These are phyloP conservation scores for Frankliniella intonsa DNA, from an alignment of 2,888 invertebrate genomes.

Conservation along the genomic window DNA sequence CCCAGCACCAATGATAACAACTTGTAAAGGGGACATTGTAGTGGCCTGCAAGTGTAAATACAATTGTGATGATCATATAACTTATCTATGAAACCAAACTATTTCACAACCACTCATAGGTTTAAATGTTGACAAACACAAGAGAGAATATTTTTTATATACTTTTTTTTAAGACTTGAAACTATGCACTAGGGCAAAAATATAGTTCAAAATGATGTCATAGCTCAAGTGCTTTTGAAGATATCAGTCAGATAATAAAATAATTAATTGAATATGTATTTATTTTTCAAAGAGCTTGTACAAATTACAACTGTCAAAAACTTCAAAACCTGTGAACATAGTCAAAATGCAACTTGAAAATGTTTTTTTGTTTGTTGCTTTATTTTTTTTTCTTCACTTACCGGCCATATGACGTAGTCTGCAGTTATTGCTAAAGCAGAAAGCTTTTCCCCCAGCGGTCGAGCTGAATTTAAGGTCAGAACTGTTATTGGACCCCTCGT, in stretches of 20 bases:
- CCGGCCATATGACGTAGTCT: not conserved
- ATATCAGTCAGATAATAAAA: too few species aligned
- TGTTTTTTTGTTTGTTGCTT: not conserved
- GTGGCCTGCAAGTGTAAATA: not conserved
- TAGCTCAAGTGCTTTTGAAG: too few species aligned
- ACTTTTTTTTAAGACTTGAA: not conserved
- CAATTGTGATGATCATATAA: not conserved
- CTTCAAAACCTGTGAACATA: not conserved
- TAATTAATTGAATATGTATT: too few species aligned
- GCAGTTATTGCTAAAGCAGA: not conserved
- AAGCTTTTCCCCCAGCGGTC: too few species aligned
- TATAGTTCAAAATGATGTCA: too few species aligned
- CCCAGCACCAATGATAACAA: slow-evolving; percentile 57
- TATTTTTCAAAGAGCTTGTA: too few species aligned
- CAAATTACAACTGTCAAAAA: not conserved
- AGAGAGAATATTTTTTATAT: not conserved
- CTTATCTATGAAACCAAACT: not conserved
- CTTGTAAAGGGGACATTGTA: slow-evolving; percentile 35
- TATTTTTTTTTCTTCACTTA: not conserved
- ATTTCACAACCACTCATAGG: not conserved
- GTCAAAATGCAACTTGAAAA: not conserved
- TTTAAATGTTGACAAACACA: not conserved
- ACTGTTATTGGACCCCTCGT: not conserved
- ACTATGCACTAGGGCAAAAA: not conserved
- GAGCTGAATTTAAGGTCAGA: not conserved